Conservation (phyloP, 2,797 vertebrate genomes). For the Morus bassanus region DNA sequence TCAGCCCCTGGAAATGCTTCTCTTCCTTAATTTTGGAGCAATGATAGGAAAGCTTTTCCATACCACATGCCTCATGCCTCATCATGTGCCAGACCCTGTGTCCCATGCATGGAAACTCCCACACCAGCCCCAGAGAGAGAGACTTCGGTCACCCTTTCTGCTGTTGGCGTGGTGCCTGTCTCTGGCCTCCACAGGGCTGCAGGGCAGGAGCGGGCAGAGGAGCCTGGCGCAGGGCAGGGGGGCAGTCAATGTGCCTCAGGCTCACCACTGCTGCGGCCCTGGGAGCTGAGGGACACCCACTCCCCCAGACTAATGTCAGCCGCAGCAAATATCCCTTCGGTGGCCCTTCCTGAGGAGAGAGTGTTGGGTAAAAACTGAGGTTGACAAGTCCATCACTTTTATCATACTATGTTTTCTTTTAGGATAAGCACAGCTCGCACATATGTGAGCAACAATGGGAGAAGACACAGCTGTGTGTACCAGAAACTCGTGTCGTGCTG, state of each 20-base stretch:
- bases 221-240: neutral
- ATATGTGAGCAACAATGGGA: neutral
- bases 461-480: neutral
- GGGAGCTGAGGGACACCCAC: neutral
- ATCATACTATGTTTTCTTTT: neutral
- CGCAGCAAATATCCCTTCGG: neutral
- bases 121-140: fast-evolving
- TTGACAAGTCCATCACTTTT: neutral
- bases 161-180: fast-evolving
- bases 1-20: neutral
- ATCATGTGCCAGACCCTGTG: neutral
- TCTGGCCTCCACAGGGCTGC: neutral
- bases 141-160: neutral
- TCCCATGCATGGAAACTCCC: neutral
- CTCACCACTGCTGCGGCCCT: neutral
- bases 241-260: neutral
- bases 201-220: neutral
- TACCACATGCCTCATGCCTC: neutral
- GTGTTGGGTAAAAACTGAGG: neutral
- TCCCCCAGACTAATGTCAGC: neutral
- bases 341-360: neutral
- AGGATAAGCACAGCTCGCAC: neutral
- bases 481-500: fast-evolving
- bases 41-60: neutral
- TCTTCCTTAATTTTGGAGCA: neutral